Evolutionary conservation across 2,888 invertebrate species (phyloP).

Genomic region (Morinoia aosen): DNA sequence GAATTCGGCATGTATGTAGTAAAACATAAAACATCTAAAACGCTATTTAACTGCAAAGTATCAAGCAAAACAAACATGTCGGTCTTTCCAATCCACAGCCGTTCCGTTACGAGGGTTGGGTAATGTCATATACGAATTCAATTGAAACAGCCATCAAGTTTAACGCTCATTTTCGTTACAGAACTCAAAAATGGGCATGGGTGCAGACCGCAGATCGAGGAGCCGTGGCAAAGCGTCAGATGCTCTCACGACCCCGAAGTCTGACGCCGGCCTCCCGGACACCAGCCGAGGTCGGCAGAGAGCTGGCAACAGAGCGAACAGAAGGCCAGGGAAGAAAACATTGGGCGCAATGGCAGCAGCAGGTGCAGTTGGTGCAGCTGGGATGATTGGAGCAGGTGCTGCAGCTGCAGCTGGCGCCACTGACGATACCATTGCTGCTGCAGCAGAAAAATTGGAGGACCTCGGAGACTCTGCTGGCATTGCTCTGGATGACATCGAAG

Average conservation of each 20-base stretch:
- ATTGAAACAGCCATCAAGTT: not conserved
- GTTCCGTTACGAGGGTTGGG: too few relatives aligned
- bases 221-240: constrained; percentile 34
- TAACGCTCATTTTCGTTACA: not conserved
- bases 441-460: constrained; percentile 27
- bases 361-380: constrained; percentile 64
- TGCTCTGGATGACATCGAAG: not conserved
- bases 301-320: not conserved
- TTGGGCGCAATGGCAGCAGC: constrained; percentile 54
- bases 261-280: not conserved
- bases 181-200: not conserved
- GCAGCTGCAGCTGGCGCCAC: constrained; percentile 17
- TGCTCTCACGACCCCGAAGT: not conserved
- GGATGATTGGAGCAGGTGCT: constrained; percentile 72
- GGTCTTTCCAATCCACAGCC: too few relatives aligned
- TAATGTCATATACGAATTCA: too few relatives aligned
- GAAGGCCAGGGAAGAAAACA: not conserved
- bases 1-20: too few relatives aligned
- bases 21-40: too few relatives aligned
- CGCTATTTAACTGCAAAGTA: too few relatives aligned
- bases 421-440: not conserved
- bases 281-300: not conserved
- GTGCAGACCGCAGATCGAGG: not conserved
- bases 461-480: constrained; percentile 42
- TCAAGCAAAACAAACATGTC: too few relatives aligned